phyloP scores from a whole-genome alignment of 2,888 invertebrate species.

The Aphidoletes aphidimyza region DNA sequence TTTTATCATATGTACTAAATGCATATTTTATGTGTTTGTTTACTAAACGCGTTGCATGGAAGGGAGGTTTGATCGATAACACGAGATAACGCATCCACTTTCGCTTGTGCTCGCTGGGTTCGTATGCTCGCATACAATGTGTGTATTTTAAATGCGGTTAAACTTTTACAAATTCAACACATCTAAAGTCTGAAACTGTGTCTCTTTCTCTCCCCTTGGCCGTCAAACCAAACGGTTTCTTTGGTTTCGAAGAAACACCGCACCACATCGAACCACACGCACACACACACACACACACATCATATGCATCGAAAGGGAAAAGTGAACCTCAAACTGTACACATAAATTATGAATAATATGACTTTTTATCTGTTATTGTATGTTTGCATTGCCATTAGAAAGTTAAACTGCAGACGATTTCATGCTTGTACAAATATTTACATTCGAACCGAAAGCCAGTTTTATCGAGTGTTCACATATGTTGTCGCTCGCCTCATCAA shows the following conservation, averaged over 20 bases:
- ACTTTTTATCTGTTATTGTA: slow-evolving; percentile 38
- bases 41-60: neutral
- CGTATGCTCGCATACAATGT: neutral
- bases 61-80: slow-evolving; percentile 11
- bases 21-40: slow-evolving; percentile 36
- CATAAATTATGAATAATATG: slow-evolving; percentile 42
- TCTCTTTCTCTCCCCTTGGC: too few relatives aligned
- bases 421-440: slow-evolving; percentile 23
- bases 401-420: slow-evolving; percentile 33
- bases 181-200: neutral
- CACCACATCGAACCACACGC: too few relatives aligned
- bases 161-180: slow-evolving; percentile 17
- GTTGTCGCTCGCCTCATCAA: slow-evolving; percentile 44
- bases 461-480: slow-evolving; percentile 1
- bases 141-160: slow-evolving; percentile 30
- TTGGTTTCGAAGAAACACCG: too few relatives aligned
- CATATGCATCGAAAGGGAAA: neutral
- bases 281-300: neutral
- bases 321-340: neutral
- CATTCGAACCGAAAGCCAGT: neutral
- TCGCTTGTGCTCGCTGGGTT: neutral
- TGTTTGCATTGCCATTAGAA: slow-evolving; percentile 42
- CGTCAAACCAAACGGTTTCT: too few relatives aligned
- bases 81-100: slow-evolving; percentile 24
- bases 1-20: slow-evolving; percentile 37